phyloP scores from a whole-genome alignment of 1,140 invertebrate genomes.

The Drosophila lacertosa region DNA sequence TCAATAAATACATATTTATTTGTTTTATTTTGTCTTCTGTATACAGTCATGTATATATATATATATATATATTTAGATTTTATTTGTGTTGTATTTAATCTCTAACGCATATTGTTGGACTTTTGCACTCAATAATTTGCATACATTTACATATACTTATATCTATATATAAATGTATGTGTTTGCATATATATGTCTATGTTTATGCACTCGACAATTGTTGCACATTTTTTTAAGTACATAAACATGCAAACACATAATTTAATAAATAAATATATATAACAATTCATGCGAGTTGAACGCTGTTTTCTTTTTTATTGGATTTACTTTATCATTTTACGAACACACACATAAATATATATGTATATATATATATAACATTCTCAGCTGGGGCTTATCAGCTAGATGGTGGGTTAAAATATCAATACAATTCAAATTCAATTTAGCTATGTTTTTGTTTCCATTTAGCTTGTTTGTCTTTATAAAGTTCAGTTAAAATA shows the following conservation, averaged over 20 bases:
- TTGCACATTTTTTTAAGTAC: slow-evolving; percentile 12
- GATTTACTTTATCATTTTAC: slow-evolving; percentile 9
- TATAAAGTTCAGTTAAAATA: slow-evolving; percentile 11
- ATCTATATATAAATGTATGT: no score
- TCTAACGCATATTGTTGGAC: slow-evolving; percentile 56
- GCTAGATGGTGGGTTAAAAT: slow-evolving; percentile 71
- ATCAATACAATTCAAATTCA: slow-evolving; percentile 41
- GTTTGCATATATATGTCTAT: slow-evolving; percentile 21
- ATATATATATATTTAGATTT: slow-evolving; percentile 24
- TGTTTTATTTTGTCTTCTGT: slow-evolving; percentile 23
- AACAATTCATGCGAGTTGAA: background rate
- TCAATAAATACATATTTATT: slow-evolving; percentile 62
- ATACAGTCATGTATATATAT: background rate
- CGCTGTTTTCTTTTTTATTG: slow-evolving; percentile 9
- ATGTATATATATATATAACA: slow-evolving; percentile 16
- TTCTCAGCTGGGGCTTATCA: slow-evolving; percentile 50
- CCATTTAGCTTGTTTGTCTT: slow-evolving; percentile 3
- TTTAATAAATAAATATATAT: slow-evolving; percentile 1
- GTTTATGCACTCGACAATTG: slow-evolving; percentile 1
- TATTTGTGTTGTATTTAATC: slow-evolving; percentile 18
- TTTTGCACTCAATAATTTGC: slow-evolving; percentile 56
- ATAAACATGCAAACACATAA: slow-evolving; percentile 8
- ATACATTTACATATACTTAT: slow-evolving; percentile 10
- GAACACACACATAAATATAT: slow-evolving; percentile 8
- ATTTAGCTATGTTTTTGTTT: slow-evolving; percentile 9